phyloP scores from a whole-genome alignment of 2,113 vertebrate genomes.

The Syrmaticus mikado region DNA sequence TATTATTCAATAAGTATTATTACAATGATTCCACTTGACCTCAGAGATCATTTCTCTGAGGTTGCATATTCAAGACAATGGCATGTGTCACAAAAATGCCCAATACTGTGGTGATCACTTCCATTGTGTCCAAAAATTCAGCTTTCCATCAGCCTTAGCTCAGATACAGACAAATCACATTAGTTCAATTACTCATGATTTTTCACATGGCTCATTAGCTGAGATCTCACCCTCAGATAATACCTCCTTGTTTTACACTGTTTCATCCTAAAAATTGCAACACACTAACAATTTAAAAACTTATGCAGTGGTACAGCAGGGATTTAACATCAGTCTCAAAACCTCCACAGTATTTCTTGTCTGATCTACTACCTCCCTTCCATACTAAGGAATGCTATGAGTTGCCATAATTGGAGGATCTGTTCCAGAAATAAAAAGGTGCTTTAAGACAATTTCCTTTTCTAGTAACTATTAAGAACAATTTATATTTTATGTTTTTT shows the following conservation, averaged over 20 bases:
- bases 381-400: rapidly evolving
- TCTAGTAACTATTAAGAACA: neutral
- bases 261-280: neutral
- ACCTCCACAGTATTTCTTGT: neutral
- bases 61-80: neutral
- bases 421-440: neutral
- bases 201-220: neutral
- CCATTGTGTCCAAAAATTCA: neutral
- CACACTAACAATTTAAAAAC: neutral
- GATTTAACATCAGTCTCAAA: neutral
- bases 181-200: neutral
- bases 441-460: rapidly evolving
- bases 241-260: neutral
- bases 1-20: neutral
- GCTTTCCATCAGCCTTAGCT: neutral
- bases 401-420: rapidly evolving
- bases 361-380: neutral
- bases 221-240: neutral
- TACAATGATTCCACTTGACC: neutral
- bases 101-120: too few relatives aligned
- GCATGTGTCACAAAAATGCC: neutral
- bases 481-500: neutral
- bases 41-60: neutral
- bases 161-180: neutral
- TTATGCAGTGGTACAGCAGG: rapidly evolving